A percentile compares a stretch with the other conserved stretches of the same genome.
These are phyloP conservation scores for Silurus meridionalis DNA, from an alignment of 2,113 vertebrate genomes.

Conservation along the genomic window DNA sequence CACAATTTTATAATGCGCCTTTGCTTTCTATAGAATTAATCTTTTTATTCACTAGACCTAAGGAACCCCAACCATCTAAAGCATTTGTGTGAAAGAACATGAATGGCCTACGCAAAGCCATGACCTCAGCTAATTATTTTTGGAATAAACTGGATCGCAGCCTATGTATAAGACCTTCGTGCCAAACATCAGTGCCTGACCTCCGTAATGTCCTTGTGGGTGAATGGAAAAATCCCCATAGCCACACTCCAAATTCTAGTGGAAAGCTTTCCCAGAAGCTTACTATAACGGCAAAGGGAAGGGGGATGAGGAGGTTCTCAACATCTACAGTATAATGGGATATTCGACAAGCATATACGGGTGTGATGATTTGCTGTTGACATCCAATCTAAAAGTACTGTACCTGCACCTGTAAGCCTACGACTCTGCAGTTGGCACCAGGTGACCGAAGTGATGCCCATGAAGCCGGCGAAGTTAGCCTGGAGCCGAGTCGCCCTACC, in stretches of 20 bases:
- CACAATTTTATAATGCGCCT: neutral
- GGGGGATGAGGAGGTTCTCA: too few species aligned
- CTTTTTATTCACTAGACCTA: neutral
- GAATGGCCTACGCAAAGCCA: neutral
- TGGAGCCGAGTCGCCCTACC: constrained; percentile 62
- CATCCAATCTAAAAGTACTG: neutral
- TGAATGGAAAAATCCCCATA: neutral
- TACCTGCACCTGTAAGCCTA: constrained; percentile 78
- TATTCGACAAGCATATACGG: neutral
- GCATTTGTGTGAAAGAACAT: neutral
- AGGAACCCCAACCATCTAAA: neutral
- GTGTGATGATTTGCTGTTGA: neutral
- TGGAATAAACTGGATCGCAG: neutral
- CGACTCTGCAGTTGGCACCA: constrained; percentile 78
- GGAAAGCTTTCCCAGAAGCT: neutral
- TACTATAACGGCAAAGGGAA: neutral
- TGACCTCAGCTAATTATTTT: neutral
- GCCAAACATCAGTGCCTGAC: neutral
- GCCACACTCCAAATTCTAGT: neutral
- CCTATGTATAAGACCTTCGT: neutral
- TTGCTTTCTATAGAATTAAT: neutral
- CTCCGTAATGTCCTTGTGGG: neutral
- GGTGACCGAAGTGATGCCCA: constrained; percentile 88
- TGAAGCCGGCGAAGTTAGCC: constrained; percentile 81
- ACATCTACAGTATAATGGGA: neutral